Conservation (phyloP, 2,888 invertebrate species). For the Rhamnusium bicolor region DNA sequence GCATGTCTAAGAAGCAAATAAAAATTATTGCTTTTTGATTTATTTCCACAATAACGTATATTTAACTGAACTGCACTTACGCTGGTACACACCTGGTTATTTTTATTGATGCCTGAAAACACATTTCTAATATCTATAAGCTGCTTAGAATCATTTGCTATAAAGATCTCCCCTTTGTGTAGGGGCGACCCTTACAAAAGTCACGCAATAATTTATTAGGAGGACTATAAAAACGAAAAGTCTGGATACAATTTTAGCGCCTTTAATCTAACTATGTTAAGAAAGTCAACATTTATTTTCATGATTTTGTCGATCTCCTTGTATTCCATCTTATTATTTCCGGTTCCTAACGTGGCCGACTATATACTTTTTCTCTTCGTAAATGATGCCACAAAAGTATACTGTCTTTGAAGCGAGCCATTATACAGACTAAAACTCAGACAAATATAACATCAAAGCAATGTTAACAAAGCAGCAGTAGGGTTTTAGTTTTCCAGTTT, state of each 20-base stretch:
- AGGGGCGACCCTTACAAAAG: slow-evolving; percentile 42
- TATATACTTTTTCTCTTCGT: slow-evolving; percentile 26
- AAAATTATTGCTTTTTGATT: slow-evolving; percentile 13
- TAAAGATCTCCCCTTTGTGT: slow-evolving; percentile 41
- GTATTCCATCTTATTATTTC: slow-evolving; percentile 25
- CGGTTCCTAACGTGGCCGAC: neutral
- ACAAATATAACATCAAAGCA: slow-evolving; percentile 40
- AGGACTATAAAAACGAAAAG: slow-evolving; percentile 48
- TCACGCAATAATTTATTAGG: slow-evolving; percentile 51
- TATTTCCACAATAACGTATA: slow-evolving; percentile 1
- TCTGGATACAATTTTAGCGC: slow-evolving; percentile 44
- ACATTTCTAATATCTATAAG: slow-evolving; percentile 13
- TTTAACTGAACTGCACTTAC: neutral
- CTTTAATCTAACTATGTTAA: slow-evolving; percentile 40
- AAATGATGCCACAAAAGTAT: slow-evolving; percentile 28
- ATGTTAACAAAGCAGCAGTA: slow-evolving; percentile 33
- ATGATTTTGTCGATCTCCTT: slow-evolving; percentile 37
- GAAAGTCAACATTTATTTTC: slow-evolving; percentile 33
- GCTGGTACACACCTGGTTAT: slow-evolving; percentile 25
- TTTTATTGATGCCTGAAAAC: slow-evolving; percentile 17
- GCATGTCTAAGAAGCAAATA: neutral
- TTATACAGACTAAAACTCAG: slow-evolving; percentile 28
- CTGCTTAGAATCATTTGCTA: slow-evolving; percentile 41
- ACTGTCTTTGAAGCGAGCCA: slow-evolving; percentile 24
- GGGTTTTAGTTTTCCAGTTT: slow-evolving; percentile 27